Conservation (phyloP, 64 coral and sea anemone genomes). For the Dendrophyllia cribrosa region DNA sequence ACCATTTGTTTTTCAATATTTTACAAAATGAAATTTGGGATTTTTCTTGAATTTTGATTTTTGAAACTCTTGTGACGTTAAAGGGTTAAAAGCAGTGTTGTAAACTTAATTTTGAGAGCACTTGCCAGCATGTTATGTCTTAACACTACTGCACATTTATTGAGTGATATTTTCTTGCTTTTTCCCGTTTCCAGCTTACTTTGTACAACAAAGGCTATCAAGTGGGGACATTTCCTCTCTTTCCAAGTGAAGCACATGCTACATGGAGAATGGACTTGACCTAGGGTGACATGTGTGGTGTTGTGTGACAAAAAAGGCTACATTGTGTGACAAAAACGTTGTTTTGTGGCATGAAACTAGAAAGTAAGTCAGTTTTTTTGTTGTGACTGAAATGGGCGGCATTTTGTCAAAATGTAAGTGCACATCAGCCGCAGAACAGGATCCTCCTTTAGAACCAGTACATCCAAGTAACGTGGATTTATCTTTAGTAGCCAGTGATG, state of each 20-base stretch:
- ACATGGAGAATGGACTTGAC: background rate
- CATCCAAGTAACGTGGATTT: constrained; percentile 24
- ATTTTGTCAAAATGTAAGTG: constrained; percentile 6
- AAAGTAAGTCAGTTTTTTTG: background rate
- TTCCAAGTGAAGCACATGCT: background rate
- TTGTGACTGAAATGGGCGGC: constrained; percentile 28
- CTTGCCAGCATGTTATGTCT: too few relatives aligned
- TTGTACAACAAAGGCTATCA: background rate
- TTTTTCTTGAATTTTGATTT: too few relatives aligned
- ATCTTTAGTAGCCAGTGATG: background rate
- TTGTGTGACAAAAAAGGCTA: background rate
- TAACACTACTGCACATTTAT: too few relatives aligned
- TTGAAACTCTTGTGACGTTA: too few relatives aligned
- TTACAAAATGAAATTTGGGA: too few relatives aligned
- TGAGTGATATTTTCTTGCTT: too few relatives aligned
- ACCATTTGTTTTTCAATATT: too few relatives aligned
- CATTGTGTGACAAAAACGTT: background rate
- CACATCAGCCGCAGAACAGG: background rate
- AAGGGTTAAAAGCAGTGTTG: too few relatives aligned
- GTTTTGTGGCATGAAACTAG: constrained; percentile 7
- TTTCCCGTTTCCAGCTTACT: too few relatives aligned
- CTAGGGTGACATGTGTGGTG: background rate
- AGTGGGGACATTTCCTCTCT: background rate
- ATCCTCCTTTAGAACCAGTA: background rate
- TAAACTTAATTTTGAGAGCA: too few relatives aligned